phyloP scores from a whole-genome alignment of 2,113 vertebrate genomes.

The Ameiurus melas region DNA sequence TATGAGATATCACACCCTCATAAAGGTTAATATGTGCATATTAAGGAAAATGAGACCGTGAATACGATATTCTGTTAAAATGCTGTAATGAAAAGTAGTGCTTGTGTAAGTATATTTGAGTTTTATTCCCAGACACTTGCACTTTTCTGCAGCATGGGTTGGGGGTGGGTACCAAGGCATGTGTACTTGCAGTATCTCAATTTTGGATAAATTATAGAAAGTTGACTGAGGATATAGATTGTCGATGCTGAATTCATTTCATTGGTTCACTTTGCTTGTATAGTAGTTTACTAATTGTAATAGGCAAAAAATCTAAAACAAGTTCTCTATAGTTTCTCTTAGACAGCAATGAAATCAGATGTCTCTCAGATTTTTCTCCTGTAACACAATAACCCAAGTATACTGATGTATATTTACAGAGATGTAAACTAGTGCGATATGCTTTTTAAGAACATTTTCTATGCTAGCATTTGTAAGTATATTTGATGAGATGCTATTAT shows the following conservation, averaged over 20 bases:
- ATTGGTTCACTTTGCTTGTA: background rate
- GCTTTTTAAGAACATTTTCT: background rate
- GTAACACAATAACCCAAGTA: background rate
- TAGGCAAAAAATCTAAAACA: background rate
- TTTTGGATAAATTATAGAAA: background rate
- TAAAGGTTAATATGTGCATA: slow-evolving; percentile 40
- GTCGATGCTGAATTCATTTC: background rate
- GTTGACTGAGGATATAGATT: background rate
- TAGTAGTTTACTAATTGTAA: background rate
- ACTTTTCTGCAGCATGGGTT: background rate
- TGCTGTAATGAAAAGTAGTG: background rate
- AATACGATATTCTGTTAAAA: slow-evolving; percentile 23
- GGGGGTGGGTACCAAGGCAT: background rate
- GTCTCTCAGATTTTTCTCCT: background rate
- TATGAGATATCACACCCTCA: slow-evolving; percentile 21
- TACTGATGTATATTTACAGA: background rate
- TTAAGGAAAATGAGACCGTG: slow-evolving; percentile 14
- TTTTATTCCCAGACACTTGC: background rate
- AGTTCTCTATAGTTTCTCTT: background rate
- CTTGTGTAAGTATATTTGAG: slow-evolving; percentile 9
- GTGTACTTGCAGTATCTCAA: background rate
- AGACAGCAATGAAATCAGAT: background rate
- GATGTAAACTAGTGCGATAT: background rate
- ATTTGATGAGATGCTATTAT: background rate
- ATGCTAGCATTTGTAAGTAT: background rate